A percentile compares a stretch with the other conserved stretches of the same genome.
These are phyloP conservation scores for Maniola jurtina DNA, from an alignment of 1,140 invertebrate species.

Conservation along the genomic window DNA sequence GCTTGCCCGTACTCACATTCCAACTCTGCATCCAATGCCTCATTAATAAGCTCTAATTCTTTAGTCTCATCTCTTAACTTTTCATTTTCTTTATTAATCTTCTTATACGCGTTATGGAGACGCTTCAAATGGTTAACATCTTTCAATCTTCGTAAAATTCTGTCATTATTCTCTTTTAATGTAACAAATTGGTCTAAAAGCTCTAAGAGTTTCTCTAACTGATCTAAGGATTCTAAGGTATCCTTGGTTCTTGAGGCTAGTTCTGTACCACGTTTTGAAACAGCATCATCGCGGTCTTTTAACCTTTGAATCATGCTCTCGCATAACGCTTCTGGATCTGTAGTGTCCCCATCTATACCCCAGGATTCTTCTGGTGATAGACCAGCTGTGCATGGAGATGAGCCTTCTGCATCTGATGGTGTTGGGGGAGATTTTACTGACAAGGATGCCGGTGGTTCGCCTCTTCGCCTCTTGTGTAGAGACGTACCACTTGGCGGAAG, in stretches of 20 bases:
- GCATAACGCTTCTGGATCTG: slow-evolving; percentile 57
- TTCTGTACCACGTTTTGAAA: slow-evolving; percentile 62
- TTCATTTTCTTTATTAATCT: slow-evolving; percentile 68
- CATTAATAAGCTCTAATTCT: slow-evolving; percentile 65
- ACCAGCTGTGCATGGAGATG: slow-evolving; percentile 63
- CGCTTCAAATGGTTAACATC: slow-evolving; percentile 87
- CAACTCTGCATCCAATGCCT: slow-evolving; percentile 73
- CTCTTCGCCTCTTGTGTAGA: slow-evolving; percentile 65
- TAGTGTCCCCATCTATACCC: slow-evolving; percentile 40
- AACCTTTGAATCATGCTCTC: slow-evolving; percentile 64
- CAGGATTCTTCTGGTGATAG: slow-evolving; percentile 55
- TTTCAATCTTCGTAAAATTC: slow-evolving; percentile 83
- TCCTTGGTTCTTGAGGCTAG: slow-evolving; percentile 73
- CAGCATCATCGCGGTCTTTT: slow-evolving; percentile 58
- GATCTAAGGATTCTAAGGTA: slow-evolving; percentile 83
- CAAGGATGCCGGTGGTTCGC: slow-evolving; percentile 60
- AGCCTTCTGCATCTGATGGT: slow-evolving; percentile 63
- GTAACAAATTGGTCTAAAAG: slow-evolving; percentile 87
- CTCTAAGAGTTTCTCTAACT: slow-evolving; percentile 86
- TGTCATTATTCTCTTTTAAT: slow-evolving; percentile 84
- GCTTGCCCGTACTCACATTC: slow-evolving; percentile 81
- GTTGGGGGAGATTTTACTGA: slow-evolving; percentile 63
- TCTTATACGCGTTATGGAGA: slow-evolving; percentile 80
- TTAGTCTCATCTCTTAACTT: slow-evolving; percentile 56
- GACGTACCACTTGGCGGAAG: slow-evolving; percentile 65